A percentile compares a stretch with the other conserved stretches of the same genome.
Evolutionary conservation across 2,113 vertebrate genomes (phyloP).

Genomic region (Oryzias melastigma): DNA sequence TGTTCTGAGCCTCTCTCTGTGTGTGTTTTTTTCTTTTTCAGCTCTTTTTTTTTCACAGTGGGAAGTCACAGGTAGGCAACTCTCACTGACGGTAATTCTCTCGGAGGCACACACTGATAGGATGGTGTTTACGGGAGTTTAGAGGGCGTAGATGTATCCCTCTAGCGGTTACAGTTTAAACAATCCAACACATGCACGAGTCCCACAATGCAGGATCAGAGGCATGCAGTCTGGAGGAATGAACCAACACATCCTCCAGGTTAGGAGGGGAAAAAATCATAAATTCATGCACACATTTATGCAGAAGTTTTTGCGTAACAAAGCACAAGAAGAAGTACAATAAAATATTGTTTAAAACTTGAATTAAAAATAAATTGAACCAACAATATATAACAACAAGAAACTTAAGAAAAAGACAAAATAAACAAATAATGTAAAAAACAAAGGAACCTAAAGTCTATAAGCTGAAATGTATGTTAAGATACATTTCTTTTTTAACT

Average conservation of each 20-base stretch:
- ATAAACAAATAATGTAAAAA: no score
- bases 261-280: no score
- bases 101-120: constrained; percentile 80
- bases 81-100: constrained; percentile 76
- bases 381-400: no score
- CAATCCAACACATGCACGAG: constrained; percentile 58
- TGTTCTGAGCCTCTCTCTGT: constrained; percentile 53
- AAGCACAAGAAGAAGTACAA: no score
- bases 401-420: no score
- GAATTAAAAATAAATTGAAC: no score
- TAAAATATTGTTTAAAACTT: no score
- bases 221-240: not conserved
- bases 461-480: no score
- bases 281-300: no score
- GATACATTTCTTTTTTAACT: no score
- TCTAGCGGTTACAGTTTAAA: constrained; percentile 90
- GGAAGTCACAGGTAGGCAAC: constrained; percentile 86
- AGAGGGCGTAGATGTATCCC: constrained; percentile 89
- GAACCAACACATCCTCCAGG: not conserved
- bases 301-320: no score
- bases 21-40: constrained; percentile 5
- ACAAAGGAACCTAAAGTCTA: no score
- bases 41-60: constrained; percentile 59
- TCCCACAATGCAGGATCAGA: constrained; percentile 26
- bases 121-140: constrained; percentile 74